Percentiles rank a stretch among this genome's conserved stretches.
phyloP scores from a whole-genome alignment of 2,113 vertebrate species.

The Rhinopithecus roxellana region DNA sequence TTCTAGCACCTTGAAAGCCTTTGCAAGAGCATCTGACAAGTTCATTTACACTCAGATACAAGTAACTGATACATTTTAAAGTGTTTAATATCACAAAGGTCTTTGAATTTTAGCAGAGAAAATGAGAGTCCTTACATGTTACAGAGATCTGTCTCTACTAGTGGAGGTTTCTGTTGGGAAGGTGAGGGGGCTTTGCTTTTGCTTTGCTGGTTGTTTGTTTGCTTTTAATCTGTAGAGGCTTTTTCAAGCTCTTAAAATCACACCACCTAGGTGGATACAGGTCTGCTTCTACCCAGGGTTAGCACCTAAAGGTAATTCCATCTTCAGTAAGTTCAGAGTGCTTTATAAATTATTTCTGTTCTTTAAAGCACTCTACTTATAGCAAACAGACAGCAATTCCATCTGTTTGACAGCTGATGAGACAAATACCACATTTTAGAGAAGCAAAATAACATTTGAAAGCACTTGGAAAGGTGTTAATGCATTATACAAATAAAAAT shows the following conservation, averaged over 20 bases:
- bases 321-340: neutral
- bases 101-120: conserved; percentile 26
- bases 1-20: neutral
- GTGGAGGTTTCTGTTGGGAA: neutral
- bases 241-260: neutral
- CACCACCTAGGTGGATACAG: neutral
- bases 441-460: conserved; percentile 50
- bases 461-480: conserved; percentile 34
- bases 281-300: neutral
- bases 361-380: neutral
- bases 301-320: conserved; percentile 50
- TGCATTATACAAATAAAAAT: neutral
- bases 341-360: conserved; percentile 68
- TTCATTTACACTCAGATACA: neutral
- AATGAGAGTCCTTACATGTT: neutral
- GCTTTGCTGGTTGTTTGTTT: neutral
- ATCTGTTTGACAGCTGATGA: conserved; percentile 43
- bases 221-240: neutral
- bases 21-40: conserved; percentile 7
- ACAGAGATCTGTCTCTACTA: neutral
- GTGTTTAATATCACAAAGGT: neutral
- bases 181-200: neutral
- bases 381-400: neutral
- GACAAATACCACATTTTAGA: conserved; percentile 3
- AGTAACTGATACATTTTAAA: neutral